Evolutionary conservation across 2,797 vertebrate species (phyloP).

Genomic region (Eospalax fontanierii): DNA sequence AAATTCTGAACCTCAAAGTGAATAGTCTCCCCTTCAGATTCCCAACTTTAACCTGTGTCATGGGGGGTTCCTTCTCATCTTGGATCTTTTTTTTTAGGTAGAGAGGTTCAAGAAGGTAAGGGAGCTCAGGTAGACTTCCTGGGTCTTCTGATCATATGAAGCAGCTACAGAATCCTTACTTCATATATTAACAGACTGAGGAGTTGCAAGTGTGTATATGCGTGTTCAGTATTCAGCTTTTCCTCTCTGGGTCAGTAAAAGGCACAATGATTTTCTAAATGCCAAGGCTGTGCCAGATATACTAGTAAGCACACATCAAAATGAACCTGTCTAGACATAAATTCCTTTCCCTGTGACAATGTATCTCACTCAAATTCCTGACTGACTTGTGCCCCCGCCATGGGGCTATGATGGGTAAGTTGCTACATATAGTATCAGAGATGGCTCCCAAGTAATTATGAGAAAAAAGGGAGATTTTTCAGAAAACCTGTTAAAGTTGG

Average conservation of each 20-base stretch:
- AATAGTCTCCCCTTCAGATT: neutral
- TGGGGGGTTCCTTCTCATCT: neutral
- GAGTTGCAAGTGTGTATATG: neutral
- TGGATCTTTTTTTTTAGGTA: neutral
- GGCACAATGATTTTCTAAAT: neutral
- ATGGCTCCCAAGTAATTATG: neutral
- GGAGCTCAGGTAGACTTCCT: no score
- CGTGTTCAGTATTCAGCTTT: neutral
- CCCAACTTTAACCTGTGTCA: neutral
- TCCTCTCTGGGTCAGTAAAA: neutral
- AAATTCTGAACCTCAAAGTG: slow-evolving; percentile 26
- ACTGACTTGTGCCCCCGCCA: neutral
- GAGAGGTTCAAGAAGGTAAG: no score
- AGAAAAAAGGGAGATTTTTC: neutral
- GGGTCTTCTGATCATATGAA: no score
- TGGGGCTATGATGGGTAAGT: neutral
- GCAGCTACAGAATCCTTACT: neutral
- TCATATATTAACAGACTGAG: neutral
- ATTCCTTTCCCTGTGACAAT: neutral
- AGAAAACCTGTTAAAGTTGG: neutral
- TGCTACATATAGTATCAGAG: neutral
- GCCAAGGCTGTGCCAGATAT: neutral
- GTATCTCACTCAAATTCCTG: neutral
- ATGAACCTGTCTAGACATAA: neutral
- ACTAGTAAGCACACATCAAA: neutral